A percentile compares a stretch with the other conserved stretches of the same genome.
phyloP scores from a whole-genome alignment of 2,888 invertebrate genomes.

The Tortrix viridana region DNA sequence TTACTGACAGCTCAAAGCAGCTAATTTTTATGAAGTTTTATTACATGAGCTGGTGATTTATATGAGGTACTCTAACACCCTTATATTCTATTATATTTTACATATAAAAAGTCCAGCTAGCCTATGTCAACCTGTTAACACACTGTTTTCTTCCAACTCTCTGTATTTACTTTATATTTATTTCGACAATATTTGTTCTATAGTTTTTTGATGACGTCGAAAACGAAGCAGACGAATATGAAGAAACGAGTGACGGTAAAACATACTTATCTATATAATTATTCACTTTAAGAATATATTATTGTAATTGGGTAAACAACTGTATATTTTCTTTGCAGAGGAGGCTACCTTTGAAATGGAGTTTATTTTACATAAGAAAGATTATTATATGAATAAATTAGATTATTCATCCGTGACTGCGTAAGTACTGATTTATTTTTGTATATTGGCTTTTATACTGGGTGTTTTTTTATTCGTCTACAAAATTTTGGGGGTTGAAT shows the following conservation, averaged over 20 bases:
- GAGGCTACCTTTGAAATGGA: conserved; percentile 87
- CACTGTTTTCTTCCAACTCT: no score
- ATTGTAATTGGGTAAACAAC: conserved; percentile 19
- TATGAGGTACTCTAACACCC: no score
- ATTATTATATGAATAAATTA: conserved; percentile 96
- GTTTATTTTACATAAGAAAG: conserved; percentile 92
- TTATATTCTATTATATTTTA: no score
- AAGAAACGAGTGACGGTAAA: conserved; percentile 76
- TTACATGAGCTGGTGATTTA: no score
- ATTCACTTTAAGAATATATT: not conserved
- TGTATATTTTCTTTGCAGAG: conserved; percentile 58
- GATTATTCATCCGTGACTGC: conserved; percentile 90
- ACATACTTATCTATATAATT: conserved; percentile 27
- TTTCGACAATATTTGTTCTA: conserved; percentile 15
- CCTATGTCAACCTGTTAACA: no score
- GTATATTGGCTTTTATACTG: no score
- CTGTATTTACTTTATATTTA: not conserved
- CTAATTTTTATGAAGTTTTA: no score
- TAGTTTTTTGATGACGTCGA: conserved; percentile 66
- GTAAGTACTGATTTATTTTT: conserved; percentile 72
- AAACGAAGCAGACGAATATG: conserved; percentile 65
- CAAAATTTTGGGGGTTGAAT: no score
- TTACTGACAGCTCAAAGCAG: no score
- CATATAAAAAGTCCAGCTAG: no score
- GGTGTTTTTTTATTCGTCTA: no score